phyloP scores from a whole-genome alignment of 2,113 vertebrate genomes.

The Natator depressus region DNA sequence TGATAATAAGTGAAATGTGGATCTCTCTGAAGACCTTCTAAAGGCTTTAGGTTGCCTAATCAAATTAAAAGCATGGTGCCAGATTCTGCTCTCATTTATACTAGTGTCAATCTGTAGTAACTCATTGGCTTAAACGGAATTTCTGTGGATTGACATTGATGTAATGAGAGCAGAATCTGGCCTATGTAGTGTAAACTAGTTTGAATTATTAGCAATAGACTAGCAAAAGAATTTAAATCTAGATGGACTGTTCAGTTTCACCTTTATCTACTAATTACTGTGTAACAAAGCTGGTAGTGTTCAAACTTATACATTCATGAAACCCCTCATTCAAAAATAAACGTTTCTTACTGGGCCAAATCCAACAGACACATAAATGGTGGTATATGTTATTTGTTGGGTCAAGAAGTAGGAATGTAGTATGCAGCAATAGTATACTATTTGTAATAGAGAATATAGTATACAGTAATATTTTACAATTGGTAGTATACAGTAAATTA shows the following conservation, averaged over 20 bases:
- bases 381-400: background rate
- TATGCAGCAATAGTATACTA: background rate
- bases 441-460: background rate
- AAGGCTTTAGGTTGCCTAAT: background rate
- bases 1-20: background rate
- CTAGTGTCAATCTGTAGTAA: background rate
- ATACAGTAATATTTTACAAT: background rate
- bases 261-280: background rate
- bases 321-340: background rate
- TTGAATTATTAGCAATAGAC: background rate
- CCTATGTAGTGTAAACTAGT: background rate
- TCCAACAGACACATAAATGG: rapidly evolving
- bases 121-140: background rate
- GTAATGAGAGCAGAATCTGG: background rate
- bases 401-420: background rate
- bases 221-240: background rate
- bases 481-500: background rate
- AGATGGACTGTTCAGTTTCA: background rate
- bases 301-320: background rate
- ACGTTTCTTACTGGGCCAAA: background rate
- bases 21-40: background rate
- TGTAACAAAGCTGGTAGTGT: background rate
- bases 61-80: background rate
- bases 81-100: background rate
- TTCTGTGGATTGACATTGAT: background rate